A percentile compares a stretch with the other conserved stretches of the same genome.
Evolutionary conservation across 2,797 vertebrate species (phyloP).

Genomic region (Telmatherina bonti): DNA sequence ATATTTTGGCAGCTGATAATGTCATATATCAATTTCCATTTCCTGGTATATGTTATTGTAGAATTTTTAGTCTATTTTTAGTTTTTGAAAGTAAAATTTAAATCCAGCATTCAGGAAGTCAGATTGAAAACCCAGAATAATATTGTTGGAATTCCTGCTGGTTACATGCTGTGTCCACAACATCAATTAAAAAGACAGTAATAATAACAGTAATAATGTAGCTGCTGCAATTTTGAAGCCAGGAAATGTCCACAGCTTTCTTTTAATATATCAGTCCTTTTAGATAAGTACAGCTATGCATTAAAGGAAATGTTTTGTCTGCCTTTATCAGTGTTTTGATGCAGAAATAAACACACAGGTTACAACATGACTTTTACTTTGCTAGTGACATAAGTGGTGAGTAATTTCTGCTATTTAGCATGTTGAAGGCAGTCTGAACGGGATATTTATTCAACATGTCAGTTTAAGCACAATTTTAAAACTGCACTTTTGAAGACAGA

Average conservation of each 20-base stretch:
- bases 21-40: no score
- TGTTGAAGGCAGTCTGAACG: neutral
- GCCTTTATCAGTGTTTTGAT: no score
- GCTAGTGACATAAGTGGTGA: neutral
- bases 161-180: neutral
- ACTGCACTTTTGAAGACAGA: constrained; percentile 1
- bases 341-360: neutral
- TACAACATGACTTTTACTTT: neutral
- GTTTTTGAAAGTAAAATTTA: neutral
- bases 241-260: neutral
- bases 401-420: neutral
- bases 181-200: neutral
- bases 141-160: neutral
- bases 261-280: neutral
- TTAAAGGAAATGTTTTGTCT: neutral
- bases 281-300: neutral
- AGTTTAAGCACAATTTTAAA: constrained; percentile 3
- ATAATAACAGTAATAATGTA: neutral
- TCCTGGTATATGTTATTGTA: no score
- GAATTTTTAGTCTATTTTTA: neutral
- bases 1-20: no score
- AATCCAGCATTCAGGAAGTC: no score
- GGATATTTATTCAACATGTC: no score
- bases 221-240: neutral
- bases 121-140: no score